A percentile compares a stretch with the other conserved stretches of the same genome.
Conservation (phyloP, 2,888 invertebrate species). For the Poecilus cupreus region DNA sequence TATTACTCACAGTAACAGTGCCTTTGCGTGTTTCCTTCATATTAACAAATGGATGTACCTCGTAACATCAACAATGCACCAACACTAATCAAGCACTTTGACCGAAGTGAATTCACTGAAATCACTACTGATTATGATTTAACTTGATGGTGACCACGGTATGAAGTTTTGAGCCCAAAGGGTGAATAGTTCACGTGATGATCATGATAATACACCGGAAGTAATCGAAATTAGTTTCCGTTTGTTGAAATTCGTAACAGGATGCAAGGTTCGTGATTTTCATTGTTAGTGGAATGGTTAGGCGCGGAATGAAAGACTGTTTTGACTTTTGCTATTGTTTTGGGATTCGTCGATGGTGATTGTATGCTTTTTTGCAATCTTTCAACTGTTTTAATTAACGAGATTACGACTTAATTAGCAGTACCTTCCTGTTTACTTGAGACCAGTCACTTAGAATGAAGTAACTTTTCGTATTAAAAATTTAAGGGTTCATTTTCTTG, state of each 20-base stretch:
- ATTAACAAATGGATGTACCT: conserved; percentile 27
- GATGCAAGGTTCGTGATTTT: conserved; percentile 27
- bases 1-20: conserved; percentile 34
- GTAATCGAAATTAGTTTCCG: conserved; percentile 37
- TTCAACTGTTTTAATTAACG: background rate
- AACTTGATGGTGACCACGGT: background rate
- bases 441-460: no score
- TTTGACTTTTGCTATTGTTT: background rate
- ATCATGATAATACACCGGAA: conserved; percentile 7
- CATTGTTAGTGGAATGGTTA: conserved; percentile 19
- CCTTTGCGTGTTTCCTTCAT: conserved; percentile 53
- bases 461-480: no score
- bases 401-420: no score
- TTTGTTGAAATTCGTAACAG: conserved; percentile 41
- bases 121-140: background rate
- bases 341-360: background rate
- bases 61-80: background rate
- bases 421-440: no score
- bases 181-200: conserved; percentile 15
- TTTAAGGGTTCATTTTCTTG: no score
- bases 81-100: conserved; percentile 22
- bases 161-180: conserved; percentile 20
- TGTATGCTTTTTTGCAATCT: conserved; percentile 22
- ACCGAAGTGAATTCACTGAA: background rate
- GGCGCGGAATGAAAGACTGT: background rate